These are phyloP conservation scores for Cricetomys ansorgei DNA, from an alignment of 2,113 vertebrate species.

Conservation along the genomic window DNA sequence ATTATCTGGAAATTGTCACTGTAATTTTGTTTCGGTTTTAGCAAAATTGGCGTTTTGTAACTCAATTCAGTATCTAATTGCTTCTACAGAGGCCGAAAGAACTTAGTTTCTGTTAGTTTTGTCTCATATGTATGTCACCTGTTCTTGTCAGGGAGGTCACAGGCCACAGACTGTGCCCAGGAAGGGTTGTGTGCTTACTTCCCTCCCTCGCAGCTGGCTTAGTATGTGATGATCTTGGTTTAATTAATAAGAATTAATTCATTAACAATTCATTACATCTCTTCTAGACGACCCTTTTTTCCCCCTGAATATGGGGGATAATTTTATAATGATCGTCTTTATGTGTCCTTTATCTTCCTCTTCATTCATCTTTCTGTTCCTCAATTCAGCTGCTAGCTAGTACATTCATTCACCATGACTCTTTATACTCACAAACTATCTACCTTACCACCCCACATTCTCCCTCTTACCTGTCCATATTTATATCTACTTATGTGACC, in stretches of 20 bases:
- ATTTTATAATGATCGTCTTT: not conserved
- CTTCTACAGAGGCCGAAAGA: not conserved
- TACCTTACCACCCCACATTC: not conserved
- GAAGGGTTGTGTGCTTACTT: not conserved
- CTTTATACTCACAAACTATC: not conserved
- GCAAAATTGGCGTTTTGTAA: not conserved
- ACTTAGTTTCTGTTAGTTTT: not conserved
- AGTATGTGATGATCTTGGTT: not conserved
- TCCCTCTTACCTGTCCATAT: not conserved
- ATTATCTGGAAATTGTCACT: not conserved
- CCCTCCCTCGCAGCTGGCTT: accelerated
- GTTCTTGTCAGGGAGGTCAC: not conserved
- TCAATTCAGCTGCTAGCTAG: not conserved
- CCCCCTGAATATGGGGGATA: not conserved
- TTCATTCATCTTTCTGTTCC: not conserved
- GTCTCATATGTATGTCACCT: not conserved
- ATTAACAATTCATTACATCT: not conserved
- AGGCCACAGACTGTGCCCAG: not conserved
- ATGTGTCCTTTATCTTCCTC: not conserved
- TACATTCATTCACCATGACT: not conserved
- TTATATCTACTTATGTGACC: not conserved
- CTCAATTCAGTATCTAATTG: not conserved
- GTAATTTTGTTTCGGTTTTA: constrained; percentile 6
- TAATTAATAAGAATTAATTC: not conserved
- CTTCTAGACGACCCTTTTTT: not conserved